Percentiles rank a stretch among this genome's conserved stretches.
Evolutionary conservation across 2,888 invertebrate species (phyloP).

Genomic region (Chouioia cunea): DNA sequence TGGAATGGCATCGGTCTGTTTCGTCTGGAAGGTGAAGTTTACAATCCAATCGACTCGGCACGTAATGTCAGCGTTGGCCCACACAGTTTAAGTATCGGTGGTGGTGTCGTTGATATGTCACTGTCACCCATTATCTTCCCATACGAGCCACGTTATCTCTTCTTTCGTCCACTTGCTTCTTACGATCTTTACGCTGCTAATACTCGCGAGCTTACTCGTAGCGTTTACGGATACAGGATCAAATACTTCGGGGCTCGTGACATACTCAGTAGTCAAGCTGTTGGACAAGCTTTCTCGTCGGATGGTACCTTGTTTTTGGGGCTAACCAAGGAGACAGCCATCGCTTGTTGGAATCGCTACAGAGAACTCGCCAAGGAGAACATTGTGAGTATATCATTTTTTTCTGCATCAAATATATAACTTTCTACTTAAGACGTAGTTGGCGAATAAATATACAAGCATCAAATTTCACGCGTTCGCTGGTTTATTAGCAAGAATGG

Average conservation of each 20-base stretch:
- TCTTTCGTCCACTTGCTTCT: conserved; percentile 56
- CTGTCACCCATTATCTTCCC: conserved; percentile 68
- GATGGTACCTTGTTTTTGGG: conserved; percentile 65
- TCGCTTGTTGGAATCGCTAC: conserved; percentile 65
- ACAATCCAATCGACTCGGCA: conserved; percentile 47
- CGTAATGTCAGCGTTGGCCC: conserved; percentile 63
- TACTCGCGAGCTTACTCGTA: conserved; percentile 46
- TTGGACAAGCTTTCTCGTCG: conserved; percentile 47
- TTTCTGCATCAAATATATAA: too few species aligned
- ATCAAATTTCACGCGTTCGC: too few species aligned
- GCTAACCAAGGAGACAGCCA: conserved; percentile 59
- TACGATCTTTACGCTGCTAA: conserved; percentile 49
- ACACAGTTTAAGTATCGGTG: conserved; percentile 75
- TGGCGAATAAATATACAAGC: too few species aligned
- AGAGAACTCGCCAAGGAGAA: conserved; percentile 50
- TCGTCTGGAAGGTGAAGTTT: conserved; percentile 53
- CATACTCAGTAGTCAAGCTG: conserved; percentile 50
- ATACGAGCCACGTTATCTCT: conserved; percentile 47
- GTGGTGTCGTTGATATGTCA: conserved; percentile 78
- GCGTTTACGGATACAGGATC: conserved; percentile 41
- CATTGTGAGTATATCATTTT: conserved; percentile 44
- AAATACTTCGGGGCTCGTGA: conserved; percentile 49
- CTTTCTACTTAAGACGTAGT: too few species aligned
- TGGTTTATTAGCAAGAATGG: too few species aligned
- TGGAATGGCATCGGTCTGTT: conserved; percentile 48